phyloP scores from a whole-genome alignment of 1,140 invertebrate genomes.

The Dendrolimus punctatus region DNA sequence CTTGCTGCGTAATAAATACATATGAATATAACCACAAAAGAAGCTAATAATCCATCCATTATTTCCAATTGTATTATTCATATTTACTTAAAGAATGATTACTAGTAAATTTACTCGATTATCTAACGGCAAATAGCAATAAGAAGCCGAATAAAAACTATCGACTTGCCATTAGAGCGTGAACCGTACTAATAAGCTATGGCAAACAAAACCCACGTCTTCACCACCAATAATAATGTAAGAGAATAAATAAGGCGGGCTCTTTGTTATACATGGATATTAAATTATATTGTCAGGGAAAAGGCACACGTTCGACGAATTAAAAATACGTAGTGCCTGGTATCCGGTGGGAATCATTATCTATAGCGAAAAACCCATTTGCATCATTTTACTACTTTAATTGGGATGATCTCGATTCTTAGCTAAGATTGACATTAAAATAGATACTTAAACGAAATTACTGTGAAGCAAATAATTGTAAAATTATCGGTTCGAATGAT shows the following conservation, averaged over 20 bases:
- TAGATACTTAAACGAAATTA: constrained; percentile 18
- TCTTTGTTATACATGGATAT: constrained; percentile 32
- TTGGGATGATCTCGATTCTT: not conserved
- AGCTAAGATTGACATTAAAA: constrained; percentile 15
- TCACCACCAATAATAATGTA: constrained; percentile 47
- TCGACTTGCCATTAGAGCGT: constrained; percentile 31
- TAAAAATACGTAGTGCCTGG: constrained; percentile 19
- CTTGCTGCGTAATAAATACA: too few relatives aligned
- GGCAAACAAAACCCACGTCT: constrained; percentile 48
- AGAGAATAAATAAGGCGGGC: constrained; percentile 45
- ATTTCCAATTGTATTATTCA: not conserved
- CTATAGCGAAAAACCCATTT: not conserved
- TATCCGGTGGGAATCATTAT: constrained; percentile 22
- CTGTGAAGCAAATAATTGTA: constrained; percentile 5
- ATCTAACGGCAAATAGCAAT: constrained; percentile 17
- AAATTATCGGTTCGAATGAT: too few relatives aligned
- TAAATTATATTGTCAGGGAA: constrained; percentile 43
- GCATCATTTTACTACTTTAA: too few relatives aligned
- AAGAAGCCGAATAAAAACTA: constrained; percentile 24
- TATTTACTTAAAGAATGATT: constrained; percentile 7
- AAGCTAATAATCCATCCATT: not conserved
- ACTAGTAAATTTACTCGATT: constrained; percentile 13
- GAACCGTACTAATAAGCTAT: constrained; percentile 36
- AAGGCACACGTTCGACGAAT: constrained; percentile 21
- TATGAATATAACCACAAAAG: too few relatives aligned